Conservation (phyloP, 2,797 vertebrate genomes). For the Myripristis jacobus region DNA sequence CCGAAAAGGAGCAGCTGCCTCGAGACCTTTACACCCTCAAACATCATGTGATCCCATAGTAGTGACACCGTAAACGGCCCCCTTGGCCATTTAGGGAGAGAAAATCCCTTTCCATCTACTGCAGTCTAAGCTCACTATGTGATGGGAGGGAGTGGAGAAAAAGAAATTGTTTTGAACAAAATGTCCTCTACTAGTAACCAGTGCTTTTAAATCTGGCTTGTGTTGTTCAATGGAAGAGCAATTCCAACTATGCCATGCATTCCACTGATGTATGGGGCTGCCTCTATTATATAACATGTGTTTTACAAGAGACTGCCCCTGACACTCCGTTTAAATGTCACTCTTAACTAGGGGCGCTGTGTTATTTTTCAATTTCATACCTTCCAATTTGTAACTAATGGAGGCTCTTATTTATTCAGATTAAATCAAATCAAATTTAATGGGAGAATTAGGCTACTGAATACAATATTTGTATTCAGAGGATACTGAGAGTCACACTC, state of each 20-base stretch:
- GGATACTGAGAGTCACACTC: constrained; percentile 39
- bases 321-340: constrained; percentile 53
- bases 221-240: constrained; percentile 50
- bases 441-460: constrained; percentile 52
- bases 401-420: constrained; percentile 58
- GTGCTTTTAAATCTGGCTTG: constrained; percentile 54
- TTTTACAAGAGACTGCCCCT: constrained; percentile 42
- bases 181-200: constrained; percentile 74
- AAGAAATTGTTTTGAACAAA: constrained; percentile 79
- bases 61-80: constrained; percentile 78
- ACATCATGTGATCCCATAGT: constrained; percentile 82
- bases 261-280: constrained; percentile 58
- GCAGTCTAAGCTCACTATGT: constrained; percentile 62
- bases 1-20: constrained; percentile 82
- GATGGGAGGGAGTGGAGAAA: constrained; percentile 64
- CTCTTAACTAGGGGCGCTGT: constrained; percentile 41
- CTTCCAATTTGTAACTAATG: constrained; percentile 60
- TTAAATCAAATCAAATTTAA: constrained; percentile 60
- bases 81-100: constrained; percentile 80
- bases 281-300: constrained; percentile 47
- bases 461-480: constrained; percentile 55
- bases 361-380: constrained; percentile 65
- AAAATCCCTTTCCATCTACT: constrained; percentile 76
- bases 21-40: constrained; percentile 80
- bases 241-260: constrained; percentile 70